Conservation (phyloP, 2,113 vertebrate genomes). For the Cyanocitta stelleri region DNA sequence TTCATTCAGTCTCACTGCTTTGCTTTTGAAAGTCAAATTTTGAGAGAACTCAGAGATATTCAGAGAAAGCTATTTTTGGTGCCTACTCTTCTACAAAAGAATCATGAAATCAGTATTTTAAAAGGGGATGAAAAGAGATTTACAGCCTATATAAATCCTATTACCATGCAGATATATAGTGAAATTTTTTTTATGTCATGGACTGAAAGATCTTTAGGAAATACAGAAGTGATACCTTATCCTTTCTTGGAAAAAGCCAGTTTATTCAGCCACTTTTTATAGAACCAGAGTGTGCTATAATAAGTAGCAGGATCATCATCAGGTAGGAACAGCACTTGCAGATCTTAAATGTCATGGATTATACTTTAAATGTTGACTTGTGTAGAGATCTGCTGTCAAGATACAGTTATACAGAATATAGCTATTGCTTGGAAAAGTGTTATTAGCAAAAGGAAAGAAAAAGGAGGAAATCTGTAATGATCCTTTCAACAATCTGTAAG, state of each 20-base stretch:
- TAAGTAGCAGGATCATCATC: neutral
- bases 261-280: neutral
- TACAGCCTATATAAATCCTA: slow-evolving; percentile 32
- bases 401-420: neutral
- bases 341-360: neutral
- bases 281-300: neutral
- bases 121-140: slow-evolving; percentile 26
- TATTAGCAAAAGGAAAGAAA: neutral
- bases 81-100: neutral
- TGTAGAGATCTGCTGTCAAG: neutral
- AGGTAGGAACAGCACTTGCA: neutral
- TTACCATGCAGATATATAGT: neutral
- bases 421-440: neutral
- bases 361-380: neutral
- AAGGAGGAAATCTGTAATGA: neutral
- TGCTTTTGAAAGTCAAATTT: slow-evolving; percentile 27
- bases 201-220: slow-evolving; percentile 5
- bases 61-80: slow-evolving; percentile 16
- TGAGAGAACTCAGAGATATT: neutral
- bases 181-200: neutral
- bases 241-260: neutral
- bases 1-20: neutral
- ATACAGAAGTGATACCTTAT: neutral
- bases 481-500: neutral
- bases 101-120: slow-evolving; percentile 19